Base-by-base conservation (phyloP, 2,113 vertebrate species). In the Campylomormyrus tamandua region DNA sequence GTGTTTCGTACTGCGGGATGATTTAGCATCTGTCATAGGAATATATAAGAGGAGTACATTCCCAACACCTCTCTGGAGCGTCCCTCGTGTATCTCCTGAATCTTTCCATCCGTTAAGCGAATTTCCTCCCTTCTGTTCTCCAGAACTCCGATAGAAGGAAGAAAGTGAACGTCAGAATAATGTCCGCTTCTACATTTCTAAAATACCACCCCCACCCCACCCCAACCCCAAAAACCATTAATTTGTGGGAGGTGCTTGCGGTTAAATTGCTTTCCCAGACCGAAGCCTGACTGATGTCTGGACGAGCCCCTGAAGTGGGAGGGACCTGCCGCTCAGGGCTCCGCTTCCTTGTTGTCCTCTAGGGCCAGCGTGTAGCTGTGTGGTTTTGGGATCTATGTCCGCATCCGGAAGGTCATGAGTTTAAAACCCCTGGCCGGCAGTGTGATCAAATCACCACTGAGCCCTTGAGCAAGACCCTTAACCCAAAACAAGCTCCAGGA, bases 51-150 rank as follows among this genome's bases (percentile, higher is more conserved):
- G 48, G 21, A 8, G 0, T 13, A 4, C 27, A 31, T 50, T 39
- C 85, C 49, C 46, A 31, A 35, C 85, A 52, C 13, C 46, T 52
- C 46, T 7, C 39, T 53, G 0, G 1, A 31, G 3, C 3, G 3
- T 27, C n/a, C 27, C 27, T 31, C 10, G 9, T 31, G n/a, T 27
- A 4, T 3, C 35, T 56, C 87, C 17, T 10, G 90, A 92, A 80
- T 39, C 35, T 80, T 42, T 39, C 92, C 92, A 92, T 92, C 93
- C 93, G 94, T 92, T 94, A 93, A 96, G 94, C 93, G 93, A 93
- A 92, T 95, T 95, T 94, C 94, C 92, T 92, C 90, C 94, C 94
- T 90, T 17, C 17, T 42, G 17, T 39, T 19, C 35, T 17, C 5
- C 74, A 80, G 39, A 17, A 80, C 17, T 39, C 74, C 35, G 35